phyloP scores from a whole-genome alignment of 2,797 vertebrate genomes.

The Echeneis naucrates region DNA sequence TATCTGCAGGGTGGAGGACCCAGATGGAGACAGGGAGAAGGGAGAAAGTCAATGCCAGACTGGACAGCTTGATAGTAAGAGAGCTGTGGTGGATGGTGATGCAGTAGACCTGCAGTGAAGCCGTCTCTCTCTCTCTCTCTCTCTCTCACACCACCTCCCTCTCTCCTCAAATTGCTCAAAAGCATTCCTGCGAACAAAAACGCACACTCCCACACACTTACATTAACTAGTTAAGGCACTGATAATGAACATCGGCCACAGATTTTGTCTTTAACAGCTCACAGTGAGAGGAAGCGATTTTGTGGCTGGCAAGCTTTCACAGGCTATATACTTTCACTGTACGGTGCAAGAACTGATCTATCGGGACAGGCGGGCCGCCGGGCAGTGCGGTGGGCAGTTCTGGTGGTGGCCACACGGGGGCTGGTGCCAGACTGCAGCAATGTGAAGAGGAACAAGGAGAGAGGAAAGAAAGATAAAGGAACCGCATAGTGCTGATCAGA shows the following conservation, averaged over 20 bases:
- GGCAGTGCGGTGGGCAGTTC: conserved; percentile 56
- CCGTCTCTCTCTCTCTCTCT: conserved; percentile 23
- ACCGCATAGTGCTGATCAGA: conserved; percentile 80
- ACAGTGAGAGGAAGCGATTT: conserved; percentile 49
- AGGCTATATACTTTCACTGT: conserved; percentile 39
- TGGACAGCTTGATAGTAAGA: conserved; percentile 80
- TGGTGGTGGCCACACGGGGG: conserved; percentile 62
- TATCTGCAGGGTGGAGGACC: conserved; percentile 73
- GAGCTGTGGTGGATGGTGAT: conserved; percentile 49
- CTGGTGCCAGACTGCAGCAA: conserved; percentile 74
- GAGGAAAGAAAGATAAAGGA: conserved; percentile 62
- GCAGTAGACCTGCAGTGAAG: conserved; percentile 58
- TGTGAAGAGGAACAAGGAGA: conserved; percentile 50
- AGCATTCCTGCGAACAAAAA: conserved; percentile 24
- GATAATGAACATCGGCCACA: conserved; percentile 29
- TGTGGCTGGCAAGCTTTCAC: conserved; percentile 21
- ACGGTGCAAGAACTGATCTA: conserved; percentile 22
- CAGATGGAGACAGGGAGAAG: conserved; percentile 79
- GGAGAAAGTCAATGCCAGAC: conserved; percentile 73
- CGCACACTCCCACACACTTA: conserved; percentile 30
- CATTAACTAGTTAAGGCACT: conserved; percentile 45
- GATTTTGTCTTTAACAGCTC: conserved; percentile 52
- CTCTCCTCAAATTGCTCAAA: too few relatives aligned
- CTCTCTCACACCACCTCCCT: not conserved
- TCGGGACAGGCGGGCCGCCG: conserved; percentile 36